phyloP scores from a whole-genome alignment of 2,888 invertebrate species.

The Mesorhabditis spiculigera region DNA sequence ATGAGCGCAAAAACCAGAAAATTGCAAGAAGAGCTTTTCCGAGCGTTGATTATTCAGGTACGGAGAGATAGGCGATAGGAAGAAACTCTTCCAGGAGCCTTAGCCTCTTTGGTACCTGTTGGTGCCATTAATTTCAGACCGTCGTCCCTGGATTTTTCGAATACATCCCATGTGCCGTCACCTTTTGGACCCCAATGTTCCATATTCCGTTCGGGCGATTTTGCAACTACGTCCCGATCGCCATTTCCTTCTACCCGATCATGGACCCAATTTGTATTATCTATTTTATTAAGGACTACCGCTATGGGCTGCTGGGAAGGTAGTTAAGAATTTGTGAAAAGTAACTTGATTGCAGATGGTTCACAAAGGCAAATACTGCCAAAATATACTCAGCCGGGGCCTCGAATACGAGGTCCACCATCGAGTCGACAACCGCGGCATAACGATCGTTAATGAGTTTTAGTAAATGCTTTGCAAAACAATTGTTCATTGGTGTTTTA shows the following conservation, averaged over 20 bases:
- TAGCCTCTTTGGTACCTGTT: background rate
- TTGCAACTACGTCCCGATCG: slow-evolving; percentile 4
- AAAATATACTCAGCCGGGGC: no score
- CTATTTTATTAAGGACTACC: background rate
- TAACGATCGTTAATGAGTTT: no score
- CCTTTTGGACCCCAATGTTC: background rate
- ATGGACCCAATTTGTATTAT: background rate
- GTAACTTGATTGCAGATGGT: no score
- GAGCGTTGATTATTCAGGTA: background rate
- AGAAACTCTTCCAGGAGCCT: no score
- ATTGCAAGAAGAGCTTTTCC: background rate
- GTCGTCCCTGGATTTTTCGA: background rate
- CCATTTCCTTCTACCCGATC: background rate
- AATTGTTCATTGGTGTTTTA: no score
- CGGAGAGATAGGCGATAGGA: no score
- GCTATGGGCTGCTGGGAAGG: background rate
- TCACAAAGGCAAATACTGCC: no score
- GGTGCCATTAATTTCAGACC: background rate
- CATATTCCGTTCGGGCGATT: slow-evolving; percentile 1
- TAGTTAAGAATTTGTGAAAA: no score
- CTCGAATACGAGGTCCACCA: no score
- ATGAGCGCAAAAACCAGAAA: background rate
- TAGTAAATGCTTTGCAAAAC: no score
- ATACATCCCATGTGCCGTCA: slow-evolving; percentile 3
- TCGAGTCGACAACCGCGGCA: no score